phyloP scores from a whole-genome alignment of 2,888 invertebrate species.

The Macropis europaea region DNA sequence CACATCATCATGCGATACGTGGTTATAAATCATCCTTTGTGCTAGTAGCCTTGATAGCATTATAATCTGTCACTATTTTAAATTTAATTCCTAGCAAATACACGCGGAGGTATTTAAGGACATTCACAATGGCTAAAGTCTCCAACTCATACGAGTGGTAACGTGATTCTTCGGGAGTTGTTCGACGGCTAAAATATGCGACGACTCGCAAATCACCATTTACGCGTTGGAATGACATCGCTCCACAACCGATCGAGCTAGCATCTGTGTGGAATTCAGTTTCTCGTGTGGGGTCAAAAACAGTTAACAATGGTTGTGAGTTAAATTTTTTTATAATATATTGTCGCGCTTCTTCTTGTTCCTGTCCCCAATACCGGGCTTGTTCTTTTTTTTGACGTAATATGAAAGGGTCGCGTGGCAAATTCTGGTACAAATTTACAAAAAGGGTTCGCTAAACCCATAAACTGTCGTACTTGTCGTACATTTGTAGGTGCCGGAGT shows the following conservation, averaged over 20 bases:
- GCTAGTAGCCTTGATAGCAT: neutral
- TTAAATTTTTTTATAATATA: too few relatives aligned
- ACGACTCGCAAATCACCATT: neutral
- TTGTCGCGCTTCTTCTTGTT: too few relatives aligned
- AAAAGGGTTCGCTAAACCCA: slow-evolving; percentile 8
- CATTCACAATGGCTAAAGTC: slow-evolving; percentile 37
- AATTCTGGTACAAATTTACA: slow-evolving; percentile 4
- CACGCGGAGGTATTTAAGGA: slow-evolving; percentile 34
- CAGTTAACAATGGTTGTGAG: neutral
- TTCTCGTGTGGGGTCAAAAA: neutral
- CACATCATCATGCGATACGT: slow-evolving; percentile 9
- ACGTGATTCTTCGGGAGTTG: neutral
- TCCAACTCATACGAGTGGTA: slow-evolving; percentile 47
- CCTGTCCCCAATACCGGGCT: too few relatives aligned
- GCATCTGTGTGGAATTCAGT: slow-evolving; percentile 30
- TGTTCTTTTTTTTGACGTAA: neutral
- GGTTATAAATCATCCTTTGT: neutral
- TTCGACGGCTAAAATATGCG: slow-evolving; percentile 14
- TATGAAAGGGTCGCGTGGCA: neutral
- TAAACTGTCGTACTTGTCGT: neutral
- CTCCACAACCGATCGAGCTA: slow-evolving; percentile 11
- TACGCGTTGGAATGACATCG: neutral
- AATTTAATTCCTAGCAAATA: slow-evolving; percentile 47
- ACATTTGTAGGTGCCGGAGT: too few relatives aligned
- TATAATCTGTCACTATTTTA: slow-evolving; percentile 23